Evolutionary conservation across 2,113 vertebrate genomes (phyloP), one percentile per base, ranked within the genome.

Genomic region (Mohoua ochrocephala): DNA sequence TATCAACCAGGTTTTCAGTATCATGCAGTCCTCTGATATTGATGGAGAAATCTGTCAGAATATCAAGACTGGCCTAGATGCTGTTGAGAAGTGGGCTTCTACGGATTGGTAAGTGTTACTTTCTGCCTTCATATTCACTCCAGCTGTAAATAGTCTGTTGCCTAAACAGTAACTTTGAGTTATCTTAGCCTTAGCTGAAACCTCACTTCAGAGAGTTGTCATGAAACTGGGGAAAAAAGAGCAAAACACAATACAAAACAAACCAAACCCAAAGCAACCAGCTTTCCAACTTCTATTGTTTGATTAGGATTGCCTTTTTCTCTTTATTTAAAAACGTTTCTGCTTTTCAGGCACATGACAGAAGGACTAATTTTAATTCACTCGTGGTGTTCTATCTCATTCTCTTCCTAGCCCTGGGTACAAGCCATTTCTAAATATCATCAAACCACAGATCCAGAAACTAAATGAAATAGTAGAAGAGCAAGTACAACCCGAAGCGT

Each of bases 371-470:
- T 90, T 80, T 30, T 67, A 61, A 80, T 47, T 83, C 6, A 67
- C 26, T 81, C n/a, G 69, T 30, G 59, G 39, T 95, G 65, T 87
- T 76, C 81, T 70, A 4, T 95, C 53, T 39, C 26, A 33, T 80
- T 52, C 11, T n/a, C 42, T 54, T 70, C 63, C 50, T 97, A 99
- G 99, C 97, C 98, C 99, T 93, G 99, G 99, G 87, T 99, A 99
- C 97, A 99, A 99, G 98, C 99, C 99, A 85, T 99, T 99, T 97
- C 98, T 99, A 91, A 99, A 98, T 95, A 96, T 99, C 96, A 99
- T 99, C 96, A 99, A 98, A 92, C 99, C 99, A 33, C 99, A 99
- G 88, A 98, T 99, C 39, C 99, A 99, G 98, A 99, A 98, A 91
- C 98, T 99, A 83, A 97, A 98, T 81, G 98, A 99, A 80, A 96